Evolutionary conservation across 2,113 vertebrate species (phyloP).

Genomic region (Semnopithecus entellus): DNA sequence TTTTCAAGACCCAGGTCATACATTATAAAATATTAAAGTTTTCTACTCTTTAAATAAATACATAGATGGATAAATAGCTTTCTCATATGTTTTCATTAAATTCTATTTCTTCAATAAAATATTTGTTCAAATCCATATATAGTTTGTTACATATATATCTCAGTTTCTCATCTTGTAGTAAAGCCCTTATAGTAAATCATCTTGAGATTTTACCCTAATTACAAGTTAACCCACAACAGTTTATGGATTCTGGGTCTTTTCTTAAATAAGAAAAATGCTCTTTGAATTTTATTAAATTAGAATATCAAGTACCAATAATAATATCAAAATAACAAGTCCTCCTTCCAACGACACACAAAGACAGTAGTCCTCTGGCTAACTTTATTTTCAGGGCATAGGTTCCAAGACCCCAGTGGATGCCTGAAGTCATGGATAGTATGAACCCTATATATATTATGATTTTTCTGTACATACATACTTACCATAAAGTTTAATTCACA

Average conservation of each 20-base stretch:
- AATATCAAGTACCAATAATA: background rate
- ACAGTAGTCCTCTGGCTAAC: background rate
- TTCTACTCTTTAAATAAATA: background rate
- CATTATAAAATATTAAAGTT: background rate
- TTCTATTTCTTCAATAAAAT: background rate
- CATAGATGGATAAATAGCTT: background rate
- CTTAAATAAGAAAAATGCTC: background rate
- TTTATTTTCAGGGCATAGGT: background rate
- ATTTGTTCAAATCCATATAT: background rate
- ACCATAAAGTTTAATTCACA: background rate
- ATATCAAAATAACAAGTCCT: background rate
- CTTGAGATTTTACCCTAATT: background rate
- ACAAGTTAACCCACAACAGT: background rate
- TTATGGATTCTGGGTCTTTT: background rate
- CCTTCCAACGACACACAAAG: background rate
- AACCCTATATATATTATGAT: background rate
- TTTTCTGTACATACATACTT: background rate
- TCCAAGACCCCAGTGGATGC: background rate
- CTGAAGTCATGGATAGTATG: background rate
- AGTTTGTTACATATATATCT: background rate
- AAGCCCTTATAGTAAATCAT: background rate
- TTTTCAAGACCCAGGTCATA: background rate
- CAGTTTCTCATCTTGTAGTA: background rate
- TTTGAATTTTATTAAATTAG: background rate
- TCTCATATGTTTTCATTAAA: background rate